Conservation (phyloP, 2,113 vertebrate genomes). For the Choloepus hoffmanni region DNA sequence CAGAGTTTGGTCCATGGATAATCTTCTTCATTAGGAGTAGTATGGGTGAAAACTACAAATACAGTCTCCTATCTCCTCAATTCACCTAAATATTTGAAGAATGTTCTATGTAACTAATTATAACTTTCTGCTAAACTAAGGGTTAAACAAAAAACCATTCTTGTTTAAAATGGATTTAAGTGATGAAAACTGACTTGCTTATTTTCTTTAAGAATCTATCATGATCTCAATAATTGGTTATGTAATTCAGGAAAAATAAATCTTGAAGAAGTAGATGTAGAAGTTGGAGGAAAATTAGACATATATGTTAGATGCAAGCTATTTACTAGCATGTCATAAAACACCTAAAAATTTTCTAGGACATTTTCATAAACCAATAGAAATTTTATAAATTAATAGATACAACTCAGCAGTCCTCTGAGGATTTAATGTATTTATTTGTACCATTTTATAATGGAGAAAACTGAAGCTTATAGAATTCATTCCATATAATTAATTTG, state of each 20-base stretch:
- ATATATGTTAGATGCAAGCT: rapidly evolving
- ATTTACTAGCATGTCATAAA: rapidly evolving
- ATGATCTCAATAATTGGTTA: not conserved
- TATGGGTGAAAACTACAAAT: not conserved
- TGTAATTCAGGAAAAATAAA: not conserved
- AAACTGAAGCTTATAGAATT: not conserved
- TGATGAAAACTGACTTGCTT: not conserved
- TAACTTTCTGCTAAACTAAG: not conserved
- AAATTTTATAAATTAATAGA: no score
- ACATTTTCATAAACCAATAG: not conserved
- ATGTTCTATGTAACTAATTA: not conserved
- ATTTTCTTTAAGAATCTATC: not conserved
- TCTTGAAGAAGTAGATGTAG: not conserved
- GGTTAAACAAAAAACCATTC: not conserved
- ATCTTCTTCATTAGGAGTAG: not conserved
- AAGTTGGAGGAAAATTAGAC: not conserved
- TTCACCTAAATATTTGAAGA: not conserved
- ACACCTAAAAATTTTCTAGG: not conserved
- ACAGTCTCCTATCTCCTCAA: not conserved
- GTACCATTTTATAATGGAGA: not conserved
- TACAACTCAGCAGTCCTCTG: not conserved
- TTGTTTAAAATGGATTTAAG: not conserved
- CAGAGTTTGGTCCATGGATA: not conserved
- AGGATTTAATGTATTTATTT: not conserved
- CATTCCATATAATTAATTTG: not conserved